These are phyloP conservation scores for Sacculina carcini DNA, from an alignment of 2,888 invertebrate genomes.

Conservation along the genomic window DNA sequence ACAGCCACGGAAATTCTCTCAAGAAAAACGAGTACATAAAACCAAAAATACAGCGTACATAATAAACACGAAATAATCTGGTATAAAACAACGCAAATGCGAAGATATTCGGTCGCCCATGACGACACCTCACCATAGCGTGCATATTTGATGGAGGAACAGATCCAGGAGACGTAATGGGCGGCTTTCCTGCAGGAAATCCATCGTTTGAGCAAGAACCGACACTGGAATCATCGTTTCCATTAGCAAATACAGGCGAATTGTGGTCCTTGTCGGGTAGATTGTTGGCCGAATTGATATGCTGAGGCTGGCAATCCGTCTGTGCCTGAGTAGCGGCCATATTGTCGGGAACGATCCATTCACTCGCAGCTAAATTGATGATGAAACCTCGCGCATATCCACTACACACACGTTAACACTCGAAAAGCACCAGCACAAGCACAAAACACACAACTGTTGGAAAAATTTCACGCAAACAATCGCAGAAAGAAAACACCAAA, in stretches of 20 bases:
- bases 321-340: constrained; percentile 1
- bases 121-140: background rate
- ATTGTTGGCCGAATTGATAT: background rate
- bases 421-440: no score
- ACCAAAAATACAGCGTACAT: background rate
- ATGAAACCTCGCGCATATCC: no score
- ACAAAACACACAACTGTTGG: no score
- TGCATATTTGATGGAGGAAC: background rate
- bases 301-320: background rate
- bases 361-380: no score
- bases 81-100: no score
- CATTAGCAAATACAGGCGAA: background rate
- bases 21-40: no score
- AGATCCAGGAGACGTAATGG: background rate
- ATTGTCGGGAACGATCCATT: no score
- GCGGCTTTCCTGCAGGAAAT: background rate
- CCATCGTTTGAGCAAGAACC: background rate
- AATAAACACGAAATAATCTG: background rate
- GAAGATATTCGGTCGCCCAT: no score
- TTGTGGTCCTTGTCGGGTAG: background rate
- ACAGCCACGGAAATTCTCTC: no score
- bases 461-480: no score
- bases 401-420: no score
- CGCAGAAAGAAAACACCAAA: no score
- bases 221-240: background rate